These are phyloP conservation scores for Peromyscus leucopus DNA, from an alignment of 2,113 vertebrate species.

Conservation along the genomic window DNA sequence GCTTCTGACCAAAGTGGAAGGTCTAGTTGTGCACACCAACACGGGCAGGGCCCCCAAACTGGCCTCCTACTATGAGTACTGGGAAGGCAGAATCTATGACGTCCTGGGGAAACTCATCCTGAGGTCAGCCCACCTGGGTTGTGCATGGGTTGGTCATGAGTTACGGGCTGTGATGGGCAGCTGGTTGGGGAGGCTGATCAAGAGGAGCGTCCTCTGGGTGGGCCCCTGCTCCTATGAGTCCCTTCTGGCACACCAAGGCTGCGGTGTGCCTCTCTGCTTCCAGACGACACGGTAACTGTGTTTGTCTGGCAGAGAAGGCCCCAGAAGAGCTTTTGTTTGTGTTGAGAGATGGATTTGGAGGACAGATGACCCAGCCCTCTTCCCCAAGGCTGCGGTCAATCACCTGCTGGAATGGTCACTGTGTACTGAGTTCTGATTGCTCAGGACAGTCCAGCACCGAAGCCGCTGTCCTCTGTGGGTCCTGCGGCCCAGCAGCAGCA, in stretches of 20 bases:
- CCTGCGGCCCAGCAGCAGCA: neutral
- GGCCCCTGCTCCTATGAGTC: neutral
- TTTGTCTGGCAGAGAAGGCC: neutral
- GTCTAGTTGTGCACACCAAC: conserved; percentile 90
- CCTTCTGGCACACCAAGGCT: neutral
- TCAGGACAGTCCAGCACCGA: neutral
- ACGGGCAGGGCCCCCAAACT: conserved; percentile 91
- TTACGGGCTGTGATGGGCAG: neutral
- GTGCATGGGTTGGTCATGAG: neutral
- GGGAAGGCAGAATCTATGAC: conserved; percentile 92
- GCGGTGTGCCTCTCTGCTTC: neutral
- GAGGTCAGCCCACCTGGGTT: conserved; percentile 87
- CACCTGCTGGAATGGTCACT: rapidly evolving
- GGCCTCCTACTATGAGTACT: conserved; percentile 91
- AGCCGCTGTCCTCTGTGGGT: neutral
- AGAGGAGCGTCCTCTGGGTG: neutral
- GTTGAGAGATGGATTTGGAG: neutral
- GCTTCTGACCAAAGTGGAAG: conserved; percentile 92
- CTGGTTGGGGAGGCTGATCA: neutral
- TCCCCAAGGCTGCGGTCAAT: neutral
- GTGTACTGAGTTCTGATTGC: neutral
- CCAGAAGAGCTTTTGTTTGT: neutral
- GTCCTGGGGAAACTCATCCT: conserved; percentile 91
- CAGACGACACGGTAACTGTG: neutral
- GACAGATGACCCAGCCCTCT: too few relatives aligned